These are phyloP conservation scores for Brachycybe producta DNA, from an alignment of 2,888 invertebrate species.

Conservation along the genomic window DNA sequence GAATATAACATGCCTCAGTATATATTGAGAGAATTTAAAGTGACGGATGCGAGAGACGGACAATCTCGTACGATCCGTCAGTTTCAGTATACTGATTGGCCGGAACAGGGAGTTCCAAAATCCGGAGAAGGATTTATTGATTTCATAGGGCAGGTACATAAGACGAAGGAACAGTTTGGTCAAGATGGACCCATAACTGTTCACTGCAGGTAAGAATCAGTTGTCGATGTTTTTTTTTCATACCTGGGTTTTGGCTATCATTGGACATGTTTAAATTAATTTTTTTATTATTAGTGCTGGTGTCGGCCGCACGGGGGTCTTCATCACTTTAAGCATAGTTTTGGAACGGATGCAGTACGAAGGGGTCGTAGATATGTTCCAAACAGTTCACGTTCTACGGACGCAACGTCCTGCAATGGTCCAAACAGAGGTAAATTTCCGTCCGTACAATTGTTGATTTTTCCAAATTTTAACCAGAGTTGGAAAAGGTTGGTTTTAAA, in stretches of 20 bases:
- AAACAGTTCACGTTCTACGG: slow-evolving; percentile 92
- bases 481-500: background rate
- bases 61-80: slow-evolving; percentile 89
- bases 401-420: slow-evolving; percentile 99
- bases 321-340: slow-evolving; percentile 93
- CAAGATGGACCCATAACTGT: slow-evolving; percentile 99
- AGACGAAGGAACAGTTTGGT: slow-evolving; percentile 99
- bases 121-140: slow-evolving; percentile 98
- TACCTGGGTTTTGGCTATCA: no score
- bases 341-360: slow-evolving; percentile 98
- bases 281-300: slow-evolving; percentile 58
- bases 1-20: slow-evolving; percentile 99
- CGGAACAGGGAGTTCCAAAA: slow-evolving; percentile 89
- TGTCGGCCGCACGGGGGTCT: slow-evolving; percentile 96
- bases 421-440: slow-evolving; percentile 78
- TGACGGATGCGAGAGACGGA: slow-evolving; percentile 94
- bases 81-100: slow-evolving; percentile 95
- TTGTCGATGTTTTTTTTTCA: slow-evolving; percentile 11
- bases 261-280: background rate
- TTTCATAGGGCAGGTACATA: slow-evolving; percentile 98
- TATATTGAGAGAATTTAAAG: slow-evolving; percentile 94
- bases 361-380: slow-evolving; percentile 97
- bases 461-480: background rate
- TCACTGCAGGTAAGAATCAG: slow-evolving; percentile 64
- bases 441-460: slow-evolving; percentile 7